Evolutionary conservation across 2,888 invertebrate species (phyloP).

Genomic region (Ryuthela nishihirai): DNA sequence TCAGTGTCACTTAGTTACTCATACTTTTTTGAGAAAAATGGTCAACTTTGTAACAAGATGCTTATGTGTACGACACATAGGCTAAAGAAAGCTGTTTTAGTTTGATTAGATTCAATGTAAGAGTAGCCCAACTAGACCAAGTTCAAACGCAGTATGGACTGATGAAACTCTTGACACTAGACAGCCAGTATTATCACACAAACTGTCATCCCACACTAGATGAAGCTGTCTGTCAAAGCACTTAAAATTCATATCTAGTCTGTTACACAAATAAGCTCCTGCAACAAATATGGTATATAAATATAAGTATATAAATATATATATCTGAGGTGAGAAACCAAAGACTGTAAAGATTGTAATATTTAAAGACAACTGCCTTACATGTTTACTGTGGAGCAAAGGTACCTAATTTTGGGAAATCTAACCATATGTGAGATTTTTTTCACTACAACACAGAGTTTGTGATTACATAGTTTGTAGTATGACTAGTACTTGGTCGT

Average conservation of each 20-base stretch:
- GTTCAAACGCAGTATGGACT: too few relatives aligned
- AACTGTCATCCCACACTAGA: too few relatives aligned
- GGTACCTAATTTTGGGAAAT: constrained; percentile 20
- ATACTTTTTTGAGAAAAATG: too few relatives aligned
- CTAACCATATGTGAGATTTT: constrained; percentile 9
- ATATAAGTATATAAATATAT: constrained; percentile 4
- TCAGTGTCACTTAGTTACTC: too few relatives aligned
- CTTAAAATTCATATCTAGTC: constrained; percentile 16
- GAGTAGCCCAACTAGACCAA: too few relatives aligned
- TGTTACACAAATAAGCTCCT: constrained; percentile 6
- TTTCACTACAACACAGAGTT: constrained; percentile 17
- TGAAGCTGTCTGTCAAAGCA: constrained; percentile 3
- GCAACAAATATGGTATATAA: constrained; percentile 10
- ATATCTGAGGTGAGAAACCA: constrained; percentile 14
- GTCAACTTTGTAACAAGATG: too few relatives aligned
- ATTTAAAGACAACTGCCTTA: constrained; percentile 25
- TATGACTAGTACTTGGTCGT: constrained; percentile 21
- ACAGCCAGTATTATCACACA: too few relatives aligned
- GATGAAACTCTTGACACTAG: too few relatives aligned
- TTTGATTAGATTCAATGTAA: too few relatives aligned
- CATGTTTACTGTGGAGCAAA: constrained; percentile 20
- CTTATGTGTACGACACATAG: too few relatives aligned
- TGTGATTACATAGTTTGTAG: constrained; percentile 35
- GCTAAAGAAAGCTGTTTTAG: too few relatives aligned
- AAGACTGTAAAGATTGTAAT: constrained; percentile 10